Base-by-base conservation (phyloP, 2,888 invertebrate species). In the Ethmia dodecea region DNA sequence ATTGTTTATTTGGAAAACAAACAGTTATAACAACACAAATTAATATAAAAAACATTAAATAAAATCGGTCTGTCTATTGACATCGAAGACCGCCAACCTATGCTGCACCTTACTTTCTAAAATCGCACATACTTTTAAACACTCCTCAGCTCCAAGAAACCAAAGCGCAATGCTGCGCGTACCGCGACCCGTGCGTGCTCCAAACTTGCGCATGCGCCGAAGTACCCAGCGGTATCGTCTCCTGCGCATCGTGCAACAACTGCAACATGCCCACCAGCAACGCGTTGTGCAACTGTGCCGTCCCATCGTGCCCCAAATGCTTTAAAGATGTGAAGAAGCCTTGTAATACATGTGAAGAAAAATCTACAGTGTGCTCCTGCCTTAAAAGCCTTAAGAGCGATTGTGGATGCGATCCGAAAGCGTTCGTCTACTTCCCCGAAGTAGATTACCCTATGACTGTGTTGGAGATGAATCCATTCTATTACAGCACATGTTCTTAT, bases 351-450 rank as follows among this genome's bases (percentile, higher is more conserved):
- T 64, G 57, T 40, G 44, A 45, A 5, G 34, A 29, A 1, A 44
- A 37, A 8, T 46, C 52, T 2, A 46, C 52, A 12, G 30, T 51
- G 4, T 60, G 55, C 42, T 38, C 42, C 18, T 43, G 53, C 33
- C 31, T 48, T 13, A 10, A 40, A 10, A 30, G n/a, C 8, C 25
- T 45, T 5, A 31, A 42, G 10, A 15, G 26, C 13, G 14, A 18
- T 26, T 31, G 33, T 5, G 27, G 22, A 4, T 42, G 45, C 22
- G 32, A 29, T 5, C 37, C 31, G 3, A 53, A 55, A 15, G 40
- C 55, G 0, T 49, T 52, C 0, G 43, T 71, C 1, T 69, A 70
- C 37, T 80, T 66, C 43, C 77, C 79, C 0, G 75, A 76, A 38
- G 77, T 77, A 0, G 60, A 60, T 8, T 79, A 78, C 29, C 77